Evolutionary conservation across 2,888 invertebrate genomes (phyloP).

Genomic region (Eucera pruinosa): DNA sequence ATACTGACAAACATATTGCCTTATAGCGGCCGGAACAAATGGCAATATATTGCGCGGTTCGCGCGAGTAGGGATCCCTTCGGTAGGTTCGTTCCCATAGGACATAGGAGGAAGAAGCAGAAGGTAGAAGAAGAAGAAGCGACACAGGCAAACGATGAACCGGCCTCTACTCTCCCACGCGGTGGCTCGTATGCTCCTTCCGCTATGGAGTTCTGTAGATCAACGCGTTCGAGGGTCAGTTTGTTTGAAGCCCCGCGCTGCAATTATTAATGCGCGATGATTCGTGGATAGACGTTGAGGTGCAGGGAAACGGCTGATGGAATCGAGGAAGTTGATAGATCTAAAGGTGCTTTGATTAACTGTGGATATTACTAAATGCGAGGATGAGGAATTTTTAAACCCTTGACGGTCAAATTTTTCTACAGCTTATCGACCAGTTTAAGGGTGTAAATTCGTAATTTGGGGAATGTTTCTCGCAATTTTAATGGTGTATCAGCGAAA

Average conservation of each 20-base stretch:
- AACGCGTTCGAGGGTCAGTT: slow-evolving; percentile 36
- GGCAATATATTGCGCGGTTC: slow-evolving; percentile 80
- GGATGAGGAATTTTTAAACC: too few relatives aligned
- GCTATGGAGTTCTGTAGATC: slow-evolving; percentile 71
- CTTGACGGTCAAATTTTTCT: too few relatives aligned
- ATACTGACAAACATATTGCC: slow-evolving; percentile 82
- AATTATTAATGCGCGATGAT: slow-evolving; percentile 42
- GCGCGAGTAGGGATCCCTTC: slow-evolving; percentile 67
- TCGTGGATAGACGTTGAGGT: neutral
- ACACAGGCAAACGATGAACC: slow-evolving; percentile 50
- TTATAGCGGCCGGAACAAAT: slow-evolving; percentile 81
- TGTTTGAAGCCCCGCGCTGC: slow-evolving; percentile 39
- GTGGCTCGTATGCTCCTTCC: slow-evolving; percentile 71
- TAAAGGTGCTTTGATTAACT: neutral
- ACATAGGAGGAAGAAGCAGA: slow-evolving; percentile 47
- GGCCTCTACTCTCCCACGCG: slow-evolving; percentile 80
- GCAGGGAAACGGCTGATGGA: neutral
- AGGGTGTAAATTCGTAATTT: too few relatives aligned
- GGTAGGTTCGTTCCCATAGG: slow-evolving; percentile 69
- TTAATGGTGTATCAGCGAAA: too few relatives aligned
- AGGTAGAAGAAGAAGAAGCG: slow-evolving; percentile 43
- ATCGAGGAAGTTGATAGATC: too few relatives aligned
- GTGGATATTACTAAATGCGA: too few relatives aligned
- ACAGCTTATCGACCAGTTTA: too few relatives aligned
- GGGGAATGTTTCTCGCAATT: too few relatives aligned